Conservation (phyloP, 1,140 invertebrate genomes). For the Cherax destructor region DNA sequence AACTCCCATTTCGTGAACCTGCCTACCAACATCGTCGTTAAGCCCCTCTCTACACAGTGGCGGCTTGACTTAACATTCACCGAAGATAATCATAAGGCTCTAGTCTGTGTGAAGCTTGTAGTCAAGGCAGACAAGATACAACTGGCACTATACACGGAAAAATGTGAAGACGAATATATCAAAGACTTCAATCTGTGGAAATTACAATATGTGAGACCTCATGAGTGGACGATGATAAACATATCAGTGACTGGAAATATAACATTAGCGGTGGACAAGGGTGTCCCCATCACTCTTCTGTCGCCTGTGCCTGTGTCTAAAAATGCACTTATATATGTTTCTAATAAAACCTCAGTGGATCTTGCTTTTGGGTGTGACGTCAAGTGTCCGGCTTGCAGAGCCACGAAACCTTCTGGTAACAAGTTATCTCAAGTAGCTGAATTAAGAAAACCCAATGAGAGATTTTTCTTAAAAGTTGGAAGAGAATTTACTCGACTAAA, state of each 20-base stretch:
- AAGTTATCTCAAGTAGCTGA: neutral
- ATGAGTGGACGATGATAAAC: slow-evolving; percentile 7
- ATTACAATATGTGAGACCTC: neutral
- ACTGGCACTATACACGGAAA: neutral
- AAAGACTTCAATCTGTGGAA: neutral
- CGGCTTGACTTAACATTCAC: neutral
- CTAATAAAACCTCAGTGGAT: neutral
- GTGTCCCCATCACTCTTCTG: neutral
- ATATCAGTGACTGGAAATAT: neutral
- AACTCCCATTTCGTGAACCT: neutral
- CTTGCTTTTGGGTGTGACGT: slow-evolving; percentile 16
- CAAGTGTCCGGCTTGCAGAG: neutral
- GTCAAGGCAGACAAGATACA: neutral
- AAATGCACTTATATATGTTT: neutral
- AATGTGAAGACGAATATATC: neutral
- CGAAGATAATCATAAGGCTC: neutral
- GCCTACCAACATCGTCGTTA: slow-evolving; percentile 5
- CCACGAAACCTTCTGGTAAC: neutral
- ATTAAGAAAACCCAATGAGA: neutral
- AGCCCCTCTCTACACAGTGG: neutral
- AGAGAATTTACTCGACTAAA: neutral
- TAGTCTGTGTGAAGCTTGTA: slow-evolving; percentile 9
- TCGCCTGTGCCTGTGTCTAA: neutral
- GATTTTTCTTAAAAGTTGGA: slow-evolving; percentile 42
- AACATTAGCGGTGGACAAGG: neutral